These are phyloP conservation scores for Wasmannia auropunctata DNA, from an alignment of 1,140 invertebrate species.

Conservation along the genomic window DNA sequence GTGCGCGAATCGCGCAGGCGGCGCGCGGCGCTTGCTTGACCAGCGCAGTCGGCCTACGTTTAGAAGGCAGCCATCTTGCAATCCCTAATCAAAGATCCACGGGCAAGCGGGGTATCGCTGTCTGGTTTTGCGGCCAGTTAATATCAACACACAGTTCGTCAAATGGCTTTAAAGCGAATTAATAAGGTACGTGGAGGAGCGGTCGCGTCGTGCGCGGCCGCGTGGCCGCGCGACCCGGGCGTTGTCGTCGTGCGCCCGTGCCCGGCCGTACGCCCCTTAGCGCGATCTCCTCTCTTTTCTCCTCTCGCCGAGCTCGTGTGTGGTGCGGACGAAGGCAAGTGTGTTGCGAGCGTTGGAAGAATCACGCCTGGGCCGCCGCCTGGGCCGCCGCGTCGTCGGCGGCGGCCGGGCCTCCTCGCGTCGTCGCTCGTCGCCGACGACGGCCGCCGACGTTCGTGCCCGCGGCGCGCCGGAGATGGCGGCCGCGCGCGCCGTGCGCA, in stretches of 20 bases:
- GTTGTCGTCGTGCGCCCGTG: conserved; percentile 65
- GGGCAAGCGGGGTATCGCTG: conserved; percentile 85
- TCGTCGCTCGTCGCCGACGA: neutral
- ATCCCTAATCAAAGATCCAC: conserved; percentile 87
- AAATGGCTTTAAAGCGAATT: conserved; percentile 98
- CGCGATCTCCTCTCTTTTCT: conserved; percentile 39
- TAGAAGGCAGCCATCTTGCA: conserved; percentile 86
- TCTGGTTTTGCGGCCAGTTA: conserved; percentile 84
- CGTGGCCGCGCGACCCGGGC: conserved; percentile 30
- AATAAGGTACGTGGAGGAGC: conserved; percentile 93
- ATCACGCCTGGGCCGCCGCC: neutral
- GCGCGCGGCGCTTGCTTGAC: conserved; percentile 78
- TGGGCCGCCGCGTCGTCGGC: neutral
- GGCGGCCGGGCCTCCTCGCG: neutral
- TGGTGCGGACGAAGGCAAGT: conserved; percentile 73
- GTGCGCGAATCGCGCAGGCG: neutral
- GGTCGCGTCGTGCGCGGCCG: conserved; percentile 54
- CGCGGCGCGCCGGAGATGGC: neutral
- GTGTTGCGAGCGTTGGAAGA: conserved; percentile 78
- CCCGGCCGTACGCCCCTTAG: conserved; percentile 84
- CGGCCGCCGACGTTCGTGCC: neutral
- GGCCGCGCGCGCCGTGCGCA: neutral
- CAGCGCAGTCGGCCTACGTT: conserved; percentile 84
- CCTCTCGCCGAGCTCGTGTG: conserved; percentile 75
- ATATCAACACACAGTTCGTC: conserved; percentile 86